phyloP scores from a whole-genome alignment of 2,888 invertebrate genomes.

The Andrena haemorrhoa region DNA sequence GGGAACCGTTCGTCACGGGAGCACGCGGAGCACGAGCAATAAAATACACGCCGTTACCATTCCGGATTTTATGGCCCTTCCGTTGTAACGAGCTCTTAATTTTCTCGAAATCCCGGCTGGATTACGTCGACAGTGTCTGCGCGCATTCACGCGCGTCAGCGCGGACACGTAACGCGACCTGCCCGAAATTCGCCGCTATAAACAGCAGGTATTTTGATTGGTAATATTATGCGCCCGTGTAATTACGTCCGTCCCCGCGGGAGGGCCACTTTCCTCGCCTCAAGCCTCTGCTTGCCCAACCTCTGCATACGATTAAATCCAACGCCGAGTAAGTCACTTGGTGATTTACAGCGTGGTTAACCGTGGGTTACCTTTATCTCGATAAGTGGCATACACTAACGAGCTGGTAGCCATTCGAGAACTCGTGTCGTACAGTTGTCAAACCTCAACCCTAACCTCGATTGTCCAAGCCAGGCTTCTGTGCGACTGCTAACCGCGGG shows the following conservation, averaged over 20 bases:
- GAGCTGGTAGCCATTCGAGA: not conserved
- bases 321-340: not conserved
- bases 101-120: constrained; percentile 54
- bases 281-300: not conserved
- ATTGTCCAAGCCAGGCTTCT: too few relatives aligned
- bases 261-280: not conserved
- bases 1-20: constrained; percentile 45
- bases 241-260: not conserved
- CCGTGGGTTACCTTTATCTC: not conserved
- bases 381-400: not conserved
- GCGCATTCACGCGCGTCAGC: not conserved
- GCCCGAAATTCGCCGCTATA: not conserved
- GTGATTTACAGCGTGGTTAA: not conserved
- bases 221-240: constrained; percentile 23
- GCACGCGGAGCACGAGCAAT: constrained; percentile 37
- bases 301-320: not conserved
- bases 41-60: constrained; percentile 58
- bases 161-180: constrained; percentile 1
- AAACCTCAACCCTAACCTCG: not conserved
- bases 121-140: constrained; percentile 33
- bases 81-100: constrained; percentile 66
- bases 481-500: too few relatives aligned
- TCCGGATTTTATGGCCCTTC: constrained; percentile 53
- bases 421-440: not conserved
- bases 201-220: constrained; percentile 33